phyloP scores from a whole-genome alignment of 2,797 vertebrate genomes.

The Enteromius treurensis region DNA sequence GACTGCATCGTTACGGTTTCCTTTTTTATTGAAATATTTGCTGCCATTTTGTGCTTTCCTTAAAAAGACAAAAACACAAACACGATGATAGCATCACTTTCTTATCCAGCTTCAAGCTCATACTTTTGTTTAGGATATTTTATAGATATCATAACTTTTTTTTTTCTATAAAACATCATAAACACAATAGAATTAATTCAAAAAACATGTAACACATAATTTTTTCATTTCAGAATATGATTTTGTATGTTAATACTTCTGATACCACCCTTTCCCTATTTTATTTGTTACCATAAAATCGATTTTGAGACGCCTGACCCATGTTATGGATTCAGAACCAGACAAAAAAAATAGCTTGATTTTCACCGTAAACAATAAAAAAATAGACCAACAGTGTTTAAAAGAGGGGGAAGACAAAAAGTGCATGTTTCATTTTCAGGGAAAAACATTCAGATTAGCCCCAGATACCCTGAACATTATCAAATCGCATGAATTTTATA shows the following conservation, averaged over 20 bases:
- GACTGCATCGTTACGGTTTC: neutral
- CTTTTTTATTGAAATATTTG: neutral
- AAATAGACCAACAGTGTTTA: conserved; percentile 24
- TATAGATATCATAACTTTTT: neutral
- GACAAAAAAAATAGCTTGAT: conserved; percentile 8
- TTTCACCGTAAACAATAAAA: conserved; percentile 23
- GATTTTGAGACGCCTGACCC: neutral
- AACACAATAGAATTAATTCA: neutral
- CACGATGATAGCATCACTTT: neutral
- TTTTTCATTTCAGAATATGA: neutral
- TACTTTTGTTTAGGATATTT: neutral
- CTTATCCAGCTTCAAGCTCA: conserved; percentile 15
- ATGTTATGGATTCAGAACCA: neutral
- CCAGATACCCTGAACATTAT: conserved; percentile 35
- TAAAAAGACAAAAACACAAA: neutral
- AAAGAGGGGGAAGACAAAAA: conserved; percentile 20
- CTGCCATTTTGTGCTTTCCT: conserved; percentile 9
- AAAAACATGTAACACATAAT: neutral
- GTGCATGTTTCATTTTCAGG: conserved; percentile 42
- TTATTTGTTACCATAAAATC: neutral
- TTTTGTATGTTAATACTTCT: neutral
- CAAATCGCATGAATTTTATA: conserved; percentile 26
- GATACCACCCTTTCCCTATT: neutral
- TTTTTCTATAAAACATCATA: neutral
- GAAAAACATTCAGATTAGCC: conserved; percentile 20